These are phyloP conservation scores for Poeciliopsis occidentalis DNA, from an alignment of 2,113 vertebrate species.

Conservation along the genomic window DNA sequence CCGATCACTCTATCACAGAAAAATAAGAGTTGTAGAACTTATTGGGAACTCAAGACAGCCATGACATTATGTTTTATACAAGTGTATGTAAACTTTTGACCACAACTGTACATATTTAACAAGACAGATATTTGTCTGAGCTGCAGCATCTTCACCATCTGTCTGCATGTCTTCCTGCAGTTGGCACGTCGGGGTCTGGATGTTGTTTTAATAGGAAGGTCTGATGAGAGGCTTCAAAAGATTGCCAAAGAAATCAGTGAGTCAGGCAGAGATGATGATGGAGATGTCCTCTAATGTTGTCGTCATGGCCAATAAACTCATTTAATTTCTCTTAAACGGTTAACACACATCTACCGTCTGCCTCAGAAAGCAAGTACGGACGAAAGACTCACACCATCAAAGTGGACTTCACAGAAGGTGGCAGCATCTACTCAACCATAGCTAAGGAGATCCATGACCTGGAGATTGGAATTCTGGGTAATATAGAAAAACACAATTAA, in stretches of 20 bases:
- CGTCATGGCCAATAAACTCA: not conserved
- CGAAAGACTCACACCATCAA: slow-evolving; percentile 73
- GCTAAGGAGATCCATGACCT: slow-evolving; percentile 69
- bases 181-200: slow-evolving; percentile 83
- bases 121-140: not conserved
- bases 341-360: slow-evolving; percentile 4
- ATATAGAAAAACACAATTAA: not conserved
- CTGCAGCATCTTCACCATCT: not conserved
- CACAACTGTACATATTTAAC: too few relatives aligned
- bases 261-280: slow-evolving; percentile 10
- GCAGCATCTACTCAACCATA: slow-evolving; percentile 74
- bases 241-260: slow-evolving; percentile 80
- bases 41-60: too few relatives aligned
- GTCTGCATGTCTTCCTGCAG: slow-evolving; percentile 60
- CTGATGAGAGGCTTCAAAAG: slow-evolving; percentile 65
- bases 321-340: not conserved
- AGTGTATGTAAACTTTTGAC: too few relatives aligned
- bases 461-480: slow-evolving; percentile 84
- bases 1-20: too few relatives aligned
- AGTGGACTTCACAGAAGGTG: slow-evolving; percentile 78
- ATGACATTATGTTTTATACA: too few relatives aligned
- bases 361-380: slow-evolving; percentile 68
- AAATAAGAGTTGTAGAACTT: too few relatives aligned
- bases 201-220: slow-evolving; percentile 80
- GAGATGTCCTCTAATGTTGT: too few relatives aligned